Base-by-base conservation (phyloP, 2,113 vertebrate species). In the Mellivora capensis region DNA sequence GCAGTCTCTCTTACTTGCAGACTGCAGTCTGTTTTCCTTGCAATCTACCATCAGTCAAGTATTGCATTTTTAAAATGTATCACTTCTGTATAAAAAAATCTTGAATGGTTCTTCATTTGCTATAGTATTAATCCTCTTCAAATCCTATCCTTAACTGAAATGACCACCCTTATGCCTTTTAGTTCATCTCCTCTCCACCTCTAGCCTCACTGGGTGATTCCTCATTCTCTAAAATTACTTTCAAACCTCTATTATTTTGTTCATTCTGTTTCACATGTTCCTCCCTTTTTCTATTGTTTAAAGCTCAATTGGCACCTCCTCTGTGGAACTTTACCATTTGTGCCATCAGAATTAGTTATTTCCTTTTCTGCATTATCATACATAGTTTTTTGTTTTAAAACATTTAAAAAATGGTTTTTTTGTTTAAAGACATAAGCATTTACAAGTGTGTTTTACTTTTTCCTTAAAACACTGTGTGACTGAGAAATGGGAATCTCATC, bases 281-380 rank as follows among this genome's bases (percentile, higher is more conserved):
- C 14, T 87, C 11, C 54, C 31, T 59, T 94, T 91, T 94, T 87
- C 83, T 44, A 34, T 72, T 72, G 23, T 64, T 87, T 64, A 91
- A 91, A 87, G 54, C 25, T 37, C 54, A 90, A 7, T 86, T 86
- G 72, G 90, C 37, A 31, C 31, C 74, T 74, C 25, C 74, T 64
- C n/a, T 76, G 18, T 82, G 67, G 87, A 74, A 39, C 59, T 72
- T 87, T 91, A 27, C 74, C 54, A 8, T 57, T 94, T 87, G 44
- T 94, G 17, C 47, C 74, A 39, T 91, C 14, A 57, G 82, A 94
- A 94, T 86, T 85, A 87, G 25, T 81, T 96, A 31, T 54, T 91
- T 37, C 67, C 25, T 91, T 81, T 93, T 80, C 81, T 93, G 69
- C 57, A 15, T 74, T 87, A 80, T 86, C 71, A 90, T 61, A 47